Base-by-base conservation (phyloP, 1,140 invertebrate species). In the Apis dorsata region DNA sequence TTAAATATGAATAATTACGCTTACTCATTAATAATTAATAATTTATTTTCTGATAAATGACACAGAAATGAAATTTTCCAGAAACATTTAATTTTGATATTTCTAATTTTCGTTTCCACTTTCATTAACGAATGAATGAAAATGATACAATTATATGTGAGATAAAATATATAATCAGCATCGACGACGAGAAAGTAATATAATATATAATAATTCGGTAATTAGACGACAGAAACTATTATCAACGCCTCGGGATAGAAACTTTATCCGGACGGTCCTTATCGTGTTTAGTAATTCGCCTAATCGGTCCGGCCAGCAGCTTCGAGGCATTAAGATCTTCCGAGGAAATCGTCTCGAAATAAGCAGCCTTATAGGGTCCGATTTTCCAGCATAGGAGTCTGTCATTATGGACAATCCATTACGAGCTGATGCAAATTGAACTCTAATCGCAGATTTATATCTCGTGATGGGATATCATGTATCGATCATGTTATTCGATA, bases 241-340 rank as follows among this genome's bases (percentile, higher is more conserved):
- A 77, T 28, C 74, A 63, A 81, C 69, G 79, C 83, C 73, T 66
- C 57, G 72, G 83, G 72, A 69, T 63, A 72, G 83, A 85, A 74
- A 70, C 65, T 73, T 78, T 85, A 77, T 81, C 79, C 73, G 66
- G 53, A 81, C 63, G 49, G 69, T 79, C 80, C 79, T 85, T 85
- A 85, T 85, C 84, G 80, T 73, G 81, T 81, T 83, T 78, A 65
- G 84, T 83, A 85, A 85, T 85, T 83, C 84, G 69, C 84, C 80
- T 85, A 83, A 85, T 85, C 80, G 75, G 63, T 24, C 57, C 62
- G 73, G 66, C 80, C 71, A 69, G 74, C 66, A 85, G 80, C 84
- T 81, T 83, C 70, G 75, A 70, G 80, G 84, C 63, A 79, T 83
- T 85, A 83, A 85, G 79, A 75, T 83, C 75, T 78, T 83, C 69